These are phyloP conservation scores for Microplitis deprimator DNA, from an alignment of 2,888 invertebrate genomes.

Conservation along the genomic window DNA sequence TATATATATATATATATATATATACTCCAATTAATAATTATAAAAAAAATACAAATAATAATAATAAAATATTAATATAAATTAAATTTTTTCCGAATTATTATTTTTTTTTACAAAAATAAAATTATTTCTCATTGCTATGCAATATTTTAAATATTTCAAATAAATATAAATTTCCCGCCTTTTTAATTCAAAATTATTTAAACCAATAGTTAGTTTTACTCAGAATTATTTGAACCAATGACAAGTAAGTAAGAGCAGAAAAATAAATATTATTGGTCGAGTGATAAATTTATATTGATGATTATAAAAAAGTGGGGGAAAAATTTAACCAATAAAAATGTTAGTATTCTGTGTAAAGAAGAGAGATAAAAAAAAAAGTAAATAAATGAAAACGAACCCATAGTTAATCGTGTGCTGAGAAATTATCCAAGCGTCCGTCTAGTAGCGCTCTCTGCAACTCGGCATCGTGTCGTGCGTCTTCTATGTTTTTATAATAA, in stretches of 20 bases:
- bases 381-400: slow-evolving; percentile 14
- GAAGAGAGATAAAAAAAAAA: not conserved
- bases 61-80: too few species aligned
- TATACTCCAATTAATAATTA: not conserved
- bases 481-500: slow-evolving; percentile 25
- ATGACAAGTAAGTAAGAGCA: not conserved
- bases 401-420: slow-evolving; percentile 8
- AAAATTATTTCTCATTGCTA: too few species aligned
- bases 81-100: too few species aligned
- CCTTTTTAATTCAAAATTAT: not conserved
- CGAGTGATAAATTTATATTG: not conserved
- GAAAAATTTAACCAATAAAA: not conserved
- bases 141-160: not conserved
- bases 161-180: not conserved
- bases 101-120: too few species aligned
- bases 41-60: too few species aligned
- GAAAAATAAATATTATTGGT: not conserved
- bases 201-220: too few species aligned
- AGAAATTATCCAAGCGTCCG: slow-evolving; percentile 21
- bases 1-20: not conserved
- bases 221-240: not conserved
- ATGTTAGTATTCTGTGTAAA: not conserved
- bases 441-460: slow-evolving; percentile 28
- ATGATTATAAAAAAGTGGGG: not conserved
- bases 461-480: slow-evolving; percentile 7